Conservation (phyloP, 2,888 invertebrate species). For the Nycteola revayana region DNA sequence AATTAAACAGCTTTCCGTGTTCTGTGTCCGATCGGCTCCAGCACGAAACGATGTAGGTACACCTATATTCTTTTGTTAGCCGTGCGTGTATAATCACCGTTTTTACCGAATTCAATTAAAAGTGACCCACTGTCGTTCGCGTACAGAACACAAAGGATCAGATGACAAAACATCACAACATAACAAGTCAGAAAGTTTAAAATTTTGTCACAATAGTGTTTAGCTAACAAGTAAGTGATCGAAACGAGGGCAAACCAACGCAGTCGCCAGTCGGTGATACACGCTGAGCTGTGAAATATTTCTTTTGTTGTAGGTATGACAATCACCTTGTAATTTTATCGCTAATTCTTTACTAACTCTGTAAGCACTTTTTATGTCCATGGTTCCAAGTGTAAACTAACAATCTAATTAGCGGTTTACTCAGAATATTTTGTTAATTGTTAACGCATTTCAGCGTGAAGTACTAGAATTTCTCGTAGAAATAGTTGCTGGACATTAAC, state of each 20-base stretch:
- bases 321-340: conserved; percentile 44
- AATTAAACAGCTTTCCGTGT: too few relatives aligned
- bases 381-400: too few relatives aligned
- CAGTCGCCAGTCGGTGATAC: conserved; percentile 26
- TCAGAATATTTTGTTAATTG: too few relatives aligned
- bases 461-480: too few relatives aligned
- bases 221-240: conserved; percentile 12
- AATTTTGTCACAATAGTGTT: conserved; percentile 40
- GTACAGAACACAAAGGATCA: conserved; percentile 46
- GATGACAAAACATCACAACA: conserved; percentile 34
- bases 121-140: conserved; percentile 65
- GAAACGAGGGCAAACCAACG: conserved; percentile 35
- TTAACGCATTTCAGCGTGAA: too few relatives aligned
- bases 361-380: too few relatives aligned
- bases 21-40: too few relatives aligned
- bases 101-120: conserved; percentile 75
- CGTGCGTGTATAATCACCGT: conserved; percentile 75
- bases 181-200: conserved; percentile 37
- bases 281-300: conserved; percentile 26
- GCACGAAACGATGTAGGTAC: conserved; percentile 30
- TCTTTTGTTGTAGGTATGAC: conserved; percentile 29
- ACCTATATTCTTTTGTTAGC: conserved; percentile 52
- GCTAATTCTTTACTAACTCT: too few relatives aligned
- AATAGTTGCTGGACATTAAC: too few relatives aligned
- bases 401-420: too few relatives aligned